Evolutionary conservation across 2,888 invertebrate species (phyloP).

Genomic region (Nudaria mundana): DNA sequence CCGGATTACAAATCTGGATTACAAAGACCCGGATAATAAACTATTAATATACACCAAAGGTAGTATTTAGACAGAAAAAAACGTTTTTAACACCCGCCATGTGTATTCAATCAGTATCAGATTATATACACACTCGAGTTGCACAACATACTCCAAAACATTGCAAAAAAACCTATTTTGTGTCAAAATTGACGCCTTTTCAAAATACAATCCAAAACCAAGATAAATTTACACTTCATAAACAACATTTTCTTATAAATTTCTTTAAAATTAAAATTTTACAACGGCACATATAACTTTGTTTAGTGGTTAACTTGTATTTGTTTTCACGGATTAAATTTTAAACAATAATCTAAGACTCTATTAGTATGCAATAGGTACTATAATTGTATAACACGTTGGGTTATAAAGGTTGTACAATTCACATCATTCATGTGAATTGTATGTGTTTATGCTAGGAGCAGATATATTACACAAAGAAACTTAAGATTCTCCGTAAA

Average conservation of each 20-base stretch:
- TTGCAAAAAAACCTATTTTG: conserved; percentile 38
- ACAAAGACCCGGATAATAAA: conserved; percentile 18
- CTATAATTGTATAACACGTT: neutral
- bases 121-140: conserved; percentile 36
- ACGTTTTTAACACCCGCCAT: conserved; percentile 15
- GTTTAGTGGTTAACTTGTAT: conserved; percentile 18
- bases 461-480: conserved; percentile 38
- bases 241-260: neutral
- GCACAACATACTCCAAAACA: conserved; percentile 41
- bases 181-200: conserved; percentile 47
- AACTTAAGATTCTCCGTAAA: conserved; percentile 12
- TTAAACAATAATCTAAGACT: no score
- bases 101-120: conserved; percentile 28
- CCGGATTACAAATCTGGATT: conserved; percentile 10
- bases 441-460: conserved; percentile 22
- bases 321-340: conserved; percentile 3
- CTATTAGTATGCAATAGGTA: neutral
- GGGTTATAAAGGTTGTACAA: no score
- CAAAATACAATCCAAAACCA: conserved; percentile 14
- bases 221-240: neutral
- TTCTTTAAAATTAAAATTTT: neutral
- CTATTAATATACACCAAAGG: conserved; percentile 10
- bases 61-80: conserved; percentile 21
- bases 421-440: no score
- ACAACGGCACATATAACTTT: conserved; percentile 13